These are phyloP conservation scores for Potorous gilbertii DNA, from an alignment of 2,797 vertebrate species.

Conservation along the genomic window DNA sequence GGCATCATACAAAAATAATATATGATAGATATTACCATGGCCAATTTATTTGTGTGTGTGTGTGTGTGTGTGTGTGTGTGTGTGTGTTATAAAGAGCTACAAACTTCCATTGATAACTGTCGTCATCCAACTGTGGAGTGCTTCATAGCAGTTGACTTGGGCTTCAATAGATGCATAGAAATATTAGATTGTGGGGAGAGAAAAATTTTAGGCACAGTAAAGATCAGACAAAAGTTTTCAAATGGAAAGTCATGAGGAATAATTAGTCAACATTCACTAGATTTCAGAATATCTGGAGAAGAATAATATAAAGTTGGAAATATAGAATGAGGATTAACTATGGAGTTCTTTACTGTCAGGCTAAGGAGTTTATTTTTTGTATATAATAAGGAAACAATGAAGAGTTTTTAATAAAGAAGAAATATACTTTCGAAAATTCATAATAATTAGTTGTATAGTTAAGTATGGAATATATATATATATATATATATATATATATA, in stretches of 20 bases:
- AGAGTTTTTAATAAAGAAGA: not conserved
- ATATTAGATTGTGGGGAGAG: not conserved
- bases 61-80: not conserved
- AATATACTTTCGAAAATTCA: not conserved
- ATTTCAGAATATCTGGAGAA: not conserved
- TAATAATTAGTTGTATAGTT: not conserved
- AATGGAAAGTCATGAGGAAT: not conserved
- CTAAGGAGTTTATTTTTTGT: not conserved
- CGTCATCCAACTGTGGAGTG: not conserved
- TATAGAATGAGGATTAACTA: not conserved
- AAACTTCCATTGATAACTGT: not conserved
- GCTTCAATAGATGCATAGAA: not conserved
- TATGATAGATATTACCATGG: not conserved
- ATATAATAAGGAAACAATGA: not conserved
- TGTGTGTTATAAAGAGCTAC: not conserved
- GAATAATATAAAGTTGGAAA: not conserved
- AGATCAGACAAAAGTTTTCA: not conserved
- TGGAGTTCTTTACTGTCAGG: not conserved
- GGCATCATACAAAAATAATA: not conserved
- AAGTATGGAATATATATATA: not conserved
- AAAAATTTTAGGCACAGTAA: not conserved
- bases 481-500: not conserved
- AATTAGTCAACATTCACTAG: not conserved
- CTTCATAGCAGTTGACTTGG: not conserved
- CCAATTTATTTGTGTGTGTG: not conserved